Evolutionary conservation across 64 coral and sea anemone genomes (phyloP).

Genomic region (Exaiptasia diaphana): DNA sequence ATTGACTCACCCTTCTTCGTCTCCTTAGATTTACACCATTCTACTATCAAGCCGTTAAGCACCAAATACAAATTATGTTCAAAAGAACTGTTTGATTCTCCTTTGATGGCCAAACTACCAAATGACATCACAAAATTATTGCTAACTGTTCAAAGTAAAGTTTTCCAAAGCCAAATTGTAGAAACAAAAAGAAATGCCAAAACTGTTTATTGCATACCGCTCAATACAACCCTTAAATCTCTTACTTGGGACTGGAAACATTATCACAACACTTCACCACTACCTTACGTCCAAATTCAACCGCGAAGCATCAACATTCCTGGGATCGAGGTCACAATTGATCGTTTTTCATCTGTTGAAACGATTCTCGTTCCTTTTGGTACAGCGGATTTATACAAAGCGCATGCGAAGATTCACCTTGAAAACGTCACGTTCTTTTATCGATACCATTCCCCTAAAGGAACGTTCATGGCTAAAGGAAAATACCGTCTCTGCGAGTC

Average conservation of each 20-base stretch:
- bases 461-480: constrained; percentile 74
- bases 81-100: too few relatives aligned
- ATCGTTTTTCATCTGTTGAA: not conserved
- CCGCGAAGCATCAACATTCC: not conserved
- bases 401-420: constrained; percentile 60
- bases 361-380: constrained; percentile 69
- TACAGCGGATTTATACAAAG: constrained; percentile 36
- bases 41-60: too few relatives aligned
- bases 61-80: too few relatives aligned
- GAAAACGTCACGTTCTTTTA: constrained; percentile 83
- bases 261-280: constrained; percentile 13
- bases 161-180: constrained; percentile 47
- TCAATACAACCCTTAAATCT: not conserved
- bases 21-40: too few relatives aligned
- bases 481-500: constrained; percentile 70
- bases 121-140: constrained; percentile 28
- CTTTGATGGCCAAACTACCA: not conserved
- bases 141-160: not conserved
- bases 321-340: constrained; percentile 28
- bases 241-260: constrained; percentile 50
- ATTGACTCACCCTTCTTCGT: too few relatives aligned
- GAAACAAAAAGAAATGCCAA: not conserved
- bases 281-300: constrained; percentile 51
- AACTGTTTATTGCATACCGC: constrained; percentile 50
- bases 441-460: constrained; percentile 27